Evolutionary conservation across 2,113 vertebrate genomes (phyloP), one percentile per base, ranked within the genome.

Genomic region (Vulpes vulpes): DNA sequence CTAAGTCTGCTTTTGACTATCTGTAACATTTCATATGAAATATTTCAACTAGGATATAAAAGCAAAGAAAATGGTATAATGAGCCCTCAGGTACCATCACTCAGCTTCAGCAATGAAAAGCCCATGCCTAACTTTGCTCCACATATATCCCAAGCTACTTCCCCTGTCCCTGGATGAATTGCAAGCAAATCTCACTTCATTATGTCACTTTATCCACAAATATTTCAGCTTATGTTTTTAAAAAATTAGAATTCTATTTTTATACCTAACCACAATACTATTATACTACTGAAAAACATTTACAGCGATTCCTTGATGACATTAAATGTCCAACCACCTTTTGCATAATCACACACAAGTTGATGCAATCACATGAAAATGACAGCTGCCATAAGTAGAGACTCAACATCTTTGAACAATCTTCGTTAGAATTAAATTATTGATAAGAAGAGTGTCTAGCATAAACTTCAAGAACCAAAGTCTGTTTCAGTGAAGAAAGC

Each of bases 401-500:
- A 73, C 25, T 30, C 32, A 1, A 73, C 60, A 15, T 97, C 86
- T 98, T 55, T 91, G 89, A 96, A 89, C 1, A 16, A 55, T 49
- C 49, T 76, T 91, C 11, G 4, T 14, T 38, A 57, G 59, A 86
- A 30, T 95, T 35, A 92, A 96, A 93, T 43, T 95, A 96, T 89
- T 73, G 60, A 96, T 74, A 32, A 43, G 8, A 96, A 64, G 35
- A 73, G 55, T 78, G 51, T 85, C 92, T 95, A 60, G 55, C 16
- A 79, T 25, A 84, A 62, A 53, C 51, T 84, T 96, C 17, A 89
- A 95, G 76, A 86, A 79, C 35, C 92, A 94, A 94, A 97, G 94
- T 80, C 67, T 78, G 74, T 87, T 98, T 96, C 71, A 67, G 87
- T 76, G 91, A 82, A 97, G 94, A 97, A 94, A 92, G 32, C 0